phyloP scores from a whole-genome alignment of 2,797 vertebrate genomes.

The Tragopan temminckii region DNA sequence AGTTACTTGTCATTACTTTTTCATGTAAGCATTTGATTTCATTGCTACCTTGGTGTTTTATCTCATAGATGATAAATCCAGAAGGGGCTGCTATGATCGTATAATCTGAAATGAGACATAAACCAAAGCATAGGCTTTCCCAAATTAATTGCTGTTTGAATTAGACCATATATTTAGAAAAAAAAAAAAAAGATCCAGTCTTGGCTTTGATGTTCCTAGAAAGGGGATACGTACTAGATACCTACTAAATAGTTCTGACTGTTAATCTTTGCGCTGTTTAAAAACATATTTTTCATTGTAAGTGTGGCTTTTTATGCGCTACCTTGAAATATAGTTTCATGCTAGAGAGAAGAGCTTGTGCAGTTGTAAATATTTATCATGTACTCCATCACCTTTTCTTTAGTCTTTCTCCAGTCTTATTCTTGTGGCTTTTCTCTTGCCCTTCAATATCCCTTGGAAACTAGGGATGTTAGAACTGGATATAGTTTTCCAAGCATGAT shows the following conservation, averaged over 20 bases:
- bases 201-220: background rate
- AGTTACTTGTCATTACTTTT: slow-evolving; percentile 60
- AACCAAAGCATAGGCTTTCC: slow-evolving; percentile 13
- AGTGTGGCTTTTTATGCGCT: background rate
- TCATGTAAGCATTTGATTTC: slow-evolving; percentile 43
- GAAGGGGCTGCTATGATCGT: background rate
- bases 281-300: background rate
- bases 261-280: background rate
- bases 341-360: background rate
- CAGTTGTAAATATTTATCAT: background rate
- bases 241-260: background rate
- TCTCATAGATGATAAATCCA: slow-evolving; percentile 54
- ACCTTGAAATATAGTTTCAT: background rate
- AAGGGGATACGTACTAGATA: background rate
- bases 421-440: background rate
- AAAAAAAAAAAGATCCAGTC: background rate
- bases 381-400: background rate
- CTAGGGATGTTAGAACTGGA: background rate
- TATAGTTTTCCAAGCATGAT: background rate
- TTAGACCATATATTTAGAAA: background rate
- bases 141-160: slow-evolving; percentile 38
- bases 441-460: background rate
- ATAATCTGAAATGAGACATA: slow-evolving; percentile 47
- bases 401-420: background rate
- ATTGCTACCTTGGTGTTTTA: slow-evolving; percentile 26